Base-by-base conservation (phyloP, 2,888 invertebrate genomes). In the Ormia ochracea region DNA sequence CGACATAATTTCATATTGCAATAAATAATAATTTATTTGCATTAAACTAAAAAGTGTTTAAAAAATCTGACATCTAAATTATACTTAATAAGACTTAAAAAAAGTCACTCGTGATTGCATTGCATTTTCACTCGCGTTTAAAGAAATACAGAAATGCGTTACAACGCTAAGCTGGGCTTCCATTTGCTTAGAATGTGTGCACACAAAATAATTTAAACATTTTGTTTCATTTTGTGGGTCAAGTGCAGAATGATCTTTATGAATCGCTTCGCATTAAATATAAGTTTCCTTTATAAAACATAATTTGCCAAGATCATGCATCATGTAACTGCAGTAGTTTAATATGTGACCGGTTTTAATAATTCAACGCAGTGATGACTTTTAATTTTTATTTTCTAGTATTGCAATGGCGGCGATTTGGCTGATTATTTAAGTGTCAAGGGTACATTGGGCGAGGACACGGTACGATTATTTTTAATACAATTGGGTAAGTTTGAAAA, bases 391-490 rank as follows among this genome's bases (percentile, higher is more conserved):
- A 56, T 3, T 75, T 91, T 92, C 82, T 91, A 97, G 95, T 99
- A 97, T 91, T 99, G 99, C 91, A 99, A 99, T 92, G 98, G 98
- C 58, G 99, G 99, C 21, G 99, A 99, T 91, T 91, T 99, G 90
- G 98, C 98, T 19, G 99, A 99, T 91, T 99, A 99, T 91, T 92
- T 99, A 83, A 94, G 94, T 88, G 94, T 94, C 56, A 98, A 98
- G 91, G 96, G 97, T 76, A 97, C 97, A 54, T 92, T 99, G 48
- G 98, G 97, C 90, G 99, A 99, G 91, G 97, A 97, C 88, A 99
- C 99, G 4, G 98, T 99, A 86, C 92, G 97, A 81, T 91, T 97
- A 85, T 99, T 99, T 91, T 92, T 99, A 83, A 93, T 95, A 86
- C 99, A 99, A 91, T 93, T 99, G 87, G 95, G 95, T 95, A 90